Evolutionary conservation across 2,113 vertebrate species (phyloP).

Genomic region (Melierax canorus): DNA sequence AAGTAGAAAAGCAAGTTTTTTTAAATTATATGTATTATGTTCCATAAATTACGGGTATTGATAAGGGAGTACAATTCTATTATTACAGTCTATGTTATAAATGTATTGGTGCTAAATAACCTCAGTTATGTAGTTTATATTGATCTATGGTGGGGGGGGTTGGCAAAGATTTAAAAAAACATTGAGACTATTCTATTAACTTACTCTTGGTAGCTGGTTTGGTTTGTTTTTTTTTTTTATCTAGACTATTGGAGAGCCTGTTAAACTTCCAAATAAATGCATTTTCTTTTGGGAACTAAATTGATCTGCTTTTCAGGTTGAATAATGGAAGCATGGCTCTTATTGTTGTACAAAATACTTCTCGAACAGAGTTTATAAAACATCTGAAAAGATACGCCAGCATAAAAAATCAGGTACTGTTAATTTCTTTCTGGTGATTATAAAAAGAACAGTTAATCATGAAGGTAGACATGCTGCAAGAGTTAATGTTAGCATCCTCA

Average conservation of each 20-base stretch:
- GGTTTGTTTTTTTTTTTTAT: neutral
- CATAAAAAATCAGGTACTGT: conserved; percentile 76
- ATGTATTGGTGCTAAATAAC: neutral
- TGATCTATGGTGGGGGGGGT: rapidly evolving
- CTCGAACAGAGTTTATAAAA: conserved; percentile 91
- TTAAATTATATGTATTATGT: neutral
- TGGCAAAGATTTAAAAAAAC: neutral
- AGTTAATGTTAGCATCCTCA: conserved; percentile 58
- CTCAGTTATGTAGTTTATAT: neutral
- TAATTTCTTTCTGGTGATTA: conserved; percentile 16
- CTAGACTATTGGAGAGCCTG: neutral
- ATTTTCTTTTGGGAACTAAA: neutral
- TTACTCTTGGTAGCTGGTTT: neutral
- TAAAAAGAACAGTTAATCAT: conserved; percentile 35
- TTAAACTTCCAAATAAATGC: neutral
- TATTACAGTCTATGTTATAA: neutral
- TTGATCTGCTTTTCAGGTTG: conserved; percentile 76
- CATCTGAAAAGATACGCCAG: conserved; percentile 88
- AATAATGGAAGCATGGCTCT: conserved; percentile 89
- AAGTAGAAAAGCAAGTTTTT: neutral
- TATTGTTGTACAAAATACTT: conserved; percentile 83
- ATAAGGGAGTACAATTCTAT: neutral
- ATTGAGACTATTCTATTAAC: neutral
- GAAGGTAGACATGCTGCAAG: conserved; percentile 20
- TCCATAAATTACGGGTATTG: neutral